These are phyloP conservation scores for Ypsolopha scabrella DNA, from an alignment of 2,888 invertebrate genomes.

Conservation along the genomic window DNA sequence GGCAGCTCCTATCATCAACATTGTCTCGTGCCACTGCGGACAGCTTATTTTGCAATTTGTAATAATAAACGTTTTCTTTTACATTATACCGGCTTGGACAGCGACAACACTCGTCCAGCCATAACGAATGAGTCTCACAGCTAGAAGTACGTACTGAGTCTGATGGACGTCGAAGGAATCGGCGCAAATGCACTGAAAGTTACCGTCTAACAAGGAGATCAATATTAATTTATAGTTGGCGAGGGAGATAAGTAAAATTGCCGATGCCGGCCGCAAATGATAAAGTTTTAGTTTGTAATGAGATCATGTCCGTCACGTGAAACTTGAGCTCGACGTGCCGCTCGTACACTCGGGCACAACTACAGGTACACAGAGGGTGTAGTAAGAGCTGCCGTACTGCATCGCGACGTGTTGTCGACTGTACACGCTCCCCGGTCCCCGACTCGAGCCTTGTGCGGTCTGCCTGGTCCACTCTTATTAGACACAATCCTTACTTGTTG, in stretches of 20 bases:
- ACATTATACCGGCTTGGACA: no score
- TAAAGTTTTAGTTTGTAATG: constrained; percentile 28
- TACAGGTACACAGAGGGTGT: background rate
- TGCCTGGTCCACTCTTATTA: no score
- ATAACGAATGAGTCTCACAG: no score
- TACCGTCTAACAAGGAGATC: constrained; percentile 10
- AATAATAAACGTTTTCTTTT: no score
- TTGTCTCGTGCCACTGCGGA: no score
- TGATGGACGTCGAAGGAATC: background rate
- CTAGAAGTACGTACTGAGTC: background rate
- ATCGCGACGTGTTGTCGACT: background rate
- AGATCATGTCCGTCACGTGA: constrained; percentile 14
- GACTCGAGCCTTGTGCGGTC: no score
- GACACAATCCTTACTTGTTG: no score
- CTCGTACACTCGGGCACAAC: background rate
- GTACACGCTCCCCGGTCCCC: no score
- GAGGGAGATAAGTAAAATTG: constrained; percentile 1
- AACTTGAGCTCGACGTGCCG: background rate
- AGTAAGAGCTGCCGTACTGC: background rate
- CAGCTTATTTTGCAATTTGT: no score
- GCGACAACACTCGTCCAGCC: no score
- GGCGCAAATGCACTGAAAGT: background rate
- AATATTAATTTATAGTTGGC: constrained; percentile 18
- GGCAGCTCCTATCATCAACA: no score
- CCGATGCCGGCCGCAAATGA: constrained; percentile 19